These are phyloP conservation scores for Carettochelys insculpta DNA, from an alignment of 2,113 vertebrate genomes.

Conservation along the genomic window DNA sequence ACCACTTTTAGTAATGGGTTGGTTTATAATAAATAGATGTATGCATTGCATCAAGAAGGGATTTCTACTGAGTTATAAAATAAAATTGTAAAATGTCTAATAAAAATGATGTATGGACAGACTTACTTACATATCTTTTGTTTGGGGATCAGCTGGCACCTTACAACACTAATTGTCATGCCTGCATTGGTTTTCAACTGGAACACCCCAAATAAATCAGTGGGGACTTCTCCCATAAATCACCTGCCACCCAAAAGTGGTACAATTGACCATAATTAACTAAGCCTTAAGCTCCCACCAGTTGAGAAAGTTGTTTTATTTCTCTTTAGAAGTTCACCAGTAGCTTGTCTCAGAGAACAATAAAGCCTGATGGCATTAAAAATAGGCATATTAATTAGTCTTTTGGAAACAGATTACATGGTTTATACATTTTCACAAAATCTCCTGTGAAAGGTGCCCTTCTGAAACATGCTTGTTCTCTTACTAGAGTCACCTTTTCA, in stretches of 20 bases:
- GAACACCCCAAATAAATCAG: not conserved
- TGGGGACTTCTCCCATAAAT: not conserved
- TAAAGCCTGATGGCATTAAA: not conserved
- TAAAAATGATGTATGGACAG: not conserved
- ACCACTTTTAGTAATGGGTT: not conserved
- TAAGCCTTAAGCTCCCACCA: not conserved
- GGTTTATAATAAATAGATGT: not conserved
- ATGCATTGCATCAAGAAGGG: not conserved
- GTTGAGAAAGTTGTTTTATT: not conserved
- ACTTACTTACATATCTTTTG: not conserved
- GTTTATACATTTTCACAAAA: not conserved
- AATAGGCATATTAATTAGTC: not conserved
- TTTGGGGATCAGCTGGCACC: not conserved
- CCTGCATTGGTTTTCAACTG: not conserved
- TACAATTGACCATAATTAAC: not conserved
- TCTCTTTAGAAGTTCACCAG: not conserved
- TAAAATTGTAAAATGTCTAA: not conserved
- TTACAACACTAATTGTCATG: not conserved
- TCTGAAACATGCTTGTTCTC: not conserved
- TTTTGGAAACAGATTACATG: not conserved
- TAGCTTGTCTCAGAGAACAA: not conserved
- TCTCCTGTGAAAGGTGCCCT: not conserved
- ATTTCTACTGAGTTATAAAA: not conserved
- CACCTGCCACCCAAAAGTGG: not conserved
- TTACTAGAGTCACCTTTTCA: not conserved